Base-by-base conservation (phyloP, 2,797 vertebrate species). In the Gobionotothen gibberifrons region DNA sequence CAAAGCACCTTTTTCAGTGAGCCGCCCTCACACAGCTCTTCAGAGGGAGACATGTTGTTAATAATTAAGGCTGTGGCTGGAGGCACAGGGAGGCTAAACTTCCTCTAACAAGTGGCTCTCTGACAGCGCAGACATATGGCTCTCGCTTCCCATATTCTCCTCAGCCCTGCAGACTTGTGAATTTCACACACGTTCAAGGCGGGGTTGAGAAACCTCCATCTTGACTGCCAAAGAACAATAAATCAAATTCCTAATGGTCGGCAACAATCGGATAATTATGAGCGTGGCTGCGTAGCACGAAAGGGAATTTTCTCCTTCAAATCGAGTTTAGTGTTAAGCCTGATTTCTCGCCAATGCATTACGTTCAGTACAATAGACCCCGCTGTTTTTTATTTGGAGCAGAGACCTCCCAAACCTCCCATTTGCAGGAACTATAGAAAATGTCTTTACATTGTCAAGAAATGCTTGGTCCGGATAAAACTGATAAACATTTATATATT, bases 51-150 rank as follows among this genome's bases (percentile, higher is more conserved):
- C 88, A 83, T 90, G 89, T 91, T 90, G 87, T 94, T 94, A 94
- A 94, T 94, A 93, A 94, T 94, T 94, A 94, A 94, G 83, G 91
- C 81, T 83, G 88, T 90, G 91, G 93, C 93, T 93, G 87, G 87
- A 93, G 92, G 91, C 93, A 86, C 87, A 78, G 88, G 86, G 92
- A 92, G 90, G 93, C 93, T 94, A 93, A 94, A 94, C 93, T 93
- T 94, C 91, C 92, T 90, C 89, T 93, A 93, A 91, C 93, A 93
- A 93, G 92, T 93, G 91, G 91, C 89, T 91, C 86, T 83, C 89
- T 94, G 91, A 93, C 92, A 93, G 92, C 86, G 47, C 82, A 90
- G 92, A 93, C 90, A 90, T 92, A 93, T 91, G 92, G 92, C 89
- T 90, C 87, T 79, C 61, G 73, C 90, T 86, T 85, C 82, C 77